phyloP scores from a whole-genome alignment of 92 coral and sea anemone species.

The Virgularia gustaviana region DNA sequence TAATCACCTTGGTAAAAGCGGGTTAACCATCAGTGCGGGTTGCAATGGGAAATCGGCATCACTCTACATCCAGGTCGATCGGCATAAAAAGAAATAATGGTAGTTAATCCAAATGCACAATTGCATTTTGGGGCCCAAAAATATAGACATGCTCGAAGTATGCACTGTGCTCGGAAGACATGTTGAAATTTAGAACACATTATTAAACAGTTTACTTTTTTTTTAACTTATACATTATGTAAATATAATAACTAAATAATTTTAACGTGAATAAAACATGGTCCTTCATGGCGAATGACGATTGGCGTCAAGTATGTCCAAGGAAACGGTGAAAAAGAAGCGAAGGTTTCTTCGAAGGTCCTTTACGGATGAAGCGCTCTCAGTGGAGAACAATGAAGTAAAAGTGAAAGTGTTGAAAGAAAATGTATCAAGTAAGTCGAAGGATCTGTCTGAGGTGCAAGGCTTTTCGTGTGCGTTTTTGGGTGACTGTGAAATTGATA shows the following conservation, averaged over 20 bases:
- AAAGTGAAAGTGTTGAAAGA: conserved; percentile 21
- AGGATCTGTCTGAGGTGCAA: conserved; percentile 24
- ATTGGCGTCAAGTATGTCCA: conserved; percentile 36
- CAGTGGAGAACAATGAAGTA: background rate
- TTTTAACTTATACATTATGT: no score
- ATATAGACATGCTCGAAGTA: no score
- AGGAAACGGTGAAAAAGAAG: conserved; percentile 34
- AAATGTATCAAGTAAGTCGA: background rate
- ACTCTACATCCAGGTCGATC: no score
- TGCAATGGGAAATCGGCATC: no score
- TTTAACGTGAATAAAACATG: background rate
- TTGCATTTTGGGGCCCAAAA: background rate
- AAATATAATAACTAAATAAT: no score
- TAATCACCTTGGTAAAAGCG: no score
- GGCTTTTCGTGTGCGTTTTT: background rate
- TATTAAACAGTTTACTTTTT: no score
- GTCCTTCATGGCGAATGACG: conserved; percentile 24
- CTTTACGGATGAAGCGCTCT: conserved; percentile 33
- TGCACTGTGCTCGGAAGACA: no score
- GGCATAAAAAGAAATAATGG: background rate
- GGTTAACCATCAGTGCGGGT: no score
- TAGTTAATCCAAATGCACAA: background rate
- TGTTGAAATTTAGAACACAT: no score
- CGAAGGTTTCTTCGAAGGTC: conserved; percentile 12
- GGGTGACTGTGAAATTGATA: conserved; percentile 22